Conservation (phyloP, 2,797 vertebrate species). For the Rhinatrema bivittatum region DNA sequence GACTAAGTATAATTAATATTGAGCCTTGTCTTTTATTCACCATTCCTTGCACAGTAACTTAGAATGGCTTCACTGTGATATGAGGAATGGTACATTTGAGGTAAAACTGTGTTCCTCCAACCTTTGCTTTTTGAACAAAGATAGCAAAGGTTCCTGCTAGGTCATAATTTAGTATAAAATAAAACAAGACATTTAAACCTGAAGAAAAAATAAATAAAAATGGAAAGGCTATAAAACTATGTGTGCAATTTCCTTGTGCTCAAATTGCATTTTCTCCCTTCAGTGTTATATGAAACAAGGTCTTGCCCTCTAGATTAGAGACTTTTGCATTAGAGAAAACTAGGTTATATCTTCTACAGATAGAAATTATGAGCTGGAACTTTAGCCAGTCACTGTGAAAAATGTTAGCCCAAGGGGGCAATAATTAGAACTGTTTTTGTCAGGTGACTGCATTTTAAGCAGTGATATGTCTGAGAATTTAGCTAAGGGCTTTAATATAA, state of each 20-base stretch:
- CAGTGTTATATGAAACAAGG: conserved; percentile 55
- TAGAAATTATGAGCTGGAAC: conserved; percentile 68
- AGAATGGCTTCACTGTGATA: conserved; percentile 32
- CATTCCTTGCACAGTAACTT: conserved; percentile 24
- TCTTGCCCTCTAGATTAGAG: conserved; percentile 70
- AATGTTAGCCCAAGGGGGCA: conserved; percentile 61
- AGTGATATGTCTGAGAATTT: conserved; percentile 72
- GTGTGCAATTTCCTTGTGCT: conserved; percentile 62
- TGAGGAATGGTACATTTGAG: conserved; percentile 26
- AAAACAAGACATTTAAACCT: conserved; percentile 63
- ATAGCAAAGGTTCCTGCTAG: conserved; percentile 39
- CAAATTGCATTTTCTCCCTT: conserved; percentile 67
- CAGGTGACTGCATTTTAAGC: conserved; percentile 70
- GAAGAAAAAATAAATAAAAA: conserved; percentile 41
- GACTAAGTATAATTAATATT: no score
- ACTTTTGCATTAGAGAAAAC: conserved; percentile 70
- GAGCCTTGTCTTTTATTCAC: no score
- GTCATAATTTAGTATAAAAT: conserved; percentile 64
- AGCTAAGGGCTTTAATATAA: conserved; percentile 77
- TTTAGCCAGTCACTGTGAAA: conserved; percentile 66
- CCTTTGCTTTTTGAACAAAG: conserved; percentile 42
- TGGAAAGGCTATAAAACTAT: conserved; percentile 55
- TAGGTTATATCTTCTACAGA: conserved; percentile 73
- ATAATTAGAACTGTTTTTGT: conserved; percentile 65
- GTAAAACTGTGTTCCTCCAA: conserved; percentile 14